Conservation (phyloP, 1,140 invertebrate genomes). For the Calosoma granatense region DNA sequence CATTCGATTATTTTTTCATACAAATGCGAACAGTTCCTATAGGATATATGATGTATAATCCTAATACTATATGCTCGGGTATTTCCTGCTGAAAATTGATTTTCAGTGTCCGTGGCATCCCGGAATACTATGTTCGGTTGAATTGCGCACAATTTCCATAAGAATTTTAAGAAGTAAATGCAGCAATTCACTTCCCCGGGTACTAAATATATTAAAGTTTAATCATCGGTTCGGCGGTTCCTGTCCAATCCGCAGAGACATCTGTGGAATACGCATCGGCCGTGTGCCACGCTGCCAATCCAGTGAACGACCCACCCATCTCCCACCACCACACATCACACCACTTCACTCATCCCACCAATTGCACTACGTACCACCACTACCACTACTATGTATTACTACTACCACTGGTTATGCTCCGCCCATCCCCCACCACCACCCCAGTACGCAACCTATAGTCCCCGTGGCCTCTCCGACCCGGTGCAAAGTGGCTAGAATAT, state of each 20-base stretch:
- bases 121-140: neutral
- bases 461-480: neutral
- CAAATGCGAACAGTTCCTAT: too few relatives aligned
- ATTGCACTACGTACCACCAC: too few relatives aligned
- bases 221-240: neutral
- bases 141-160: conserved; percentile 1
- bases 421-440: too few relatives aligned
- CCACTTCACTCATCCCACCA: too few relatives aligned
- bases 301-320: too few relatives aligned
- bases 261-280: neutral
- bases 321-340: too few relatives aligned
- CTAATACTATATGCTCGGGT: neutral
- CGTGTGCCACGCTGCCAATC: neutral
- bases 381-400: too few relatives aligned
- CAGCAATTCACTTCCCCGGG: neutral
- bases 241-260: neutral
- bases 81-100: neutral
- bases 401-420: too few relatives aligned
- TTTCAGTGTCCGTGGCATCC: neutral
- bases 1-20: too few relatives aligned
- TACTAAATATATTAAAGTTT: neutral
- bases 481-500: conserved; percentile 3
- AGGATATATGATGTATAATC: too few relatives aligned
- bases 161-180: conserved; percentile 5
- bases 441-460: too few relatives aligned